These are phyloP conservation scores for Chrysemys picta DNA, from an alignment of 2,113 vertebrate species.

Conservation along the genomic window DNA sequence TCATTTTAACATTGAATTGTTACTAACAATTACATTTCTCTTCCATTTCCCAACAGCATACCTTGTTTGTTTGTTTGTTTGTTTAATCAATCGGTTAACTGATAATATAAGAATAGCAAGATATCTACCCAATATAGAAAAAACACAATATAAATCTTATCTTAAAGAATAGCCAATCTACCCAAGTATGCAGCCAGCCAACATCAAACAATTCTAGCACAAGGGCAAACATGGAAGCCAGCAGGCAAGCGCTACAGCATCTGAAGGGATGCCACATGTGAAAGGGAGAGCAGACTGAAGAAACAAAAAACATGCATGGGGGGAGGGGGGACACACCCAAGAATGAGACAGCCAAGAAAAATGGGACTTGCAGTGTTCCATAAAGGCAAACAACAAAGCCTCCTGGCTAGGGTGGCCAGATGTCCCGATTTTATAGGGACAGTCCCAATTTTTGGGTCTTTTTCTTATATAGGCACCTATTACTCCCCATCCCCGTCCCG, in stretches of 20 bases:
- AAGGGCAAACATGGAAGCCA: neutral
- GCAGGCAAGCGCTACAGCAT: neutral
- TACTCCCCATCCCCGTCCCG: no score
- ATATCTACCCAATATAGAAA: constrained; percentile 1
- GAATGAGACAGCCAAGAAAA: neutral
- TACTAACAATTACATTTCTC: neutral
- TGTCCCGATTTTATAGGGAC: no score
- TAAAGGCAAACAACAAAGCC: rapidly evolving
- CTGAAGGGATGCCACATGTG: neutral
- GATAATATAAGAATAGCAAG: neutral
- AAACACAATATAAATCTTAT: neutral
- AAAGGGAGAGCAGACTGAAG: neutral
- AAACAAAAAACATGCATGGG: neutral
- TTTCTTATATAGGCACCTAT: no score
- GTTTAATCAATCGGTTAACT: neutral
- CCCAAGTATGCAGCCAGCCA: neutral
- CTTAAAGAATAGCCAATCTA: constrained; percentile 1
- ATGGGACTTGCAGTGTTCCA: neutral
- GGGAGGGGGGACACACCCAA: neutral
- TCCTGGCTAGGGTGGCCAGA: neutral
- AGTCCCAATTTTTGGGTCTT: no score
- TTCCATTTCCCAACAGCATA: neutral
- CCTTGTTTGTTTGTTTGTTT: neutral
- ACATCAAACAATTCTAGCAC: neutral
- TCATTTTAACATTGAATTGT: constrained; percentile 16